A percentile compares a stretch with the other conserved stretches of the same genome.
phyloP scores from a whole-genome alignment of 2,113 vertebrate species.

The Oryzias melastigma region DNA sequence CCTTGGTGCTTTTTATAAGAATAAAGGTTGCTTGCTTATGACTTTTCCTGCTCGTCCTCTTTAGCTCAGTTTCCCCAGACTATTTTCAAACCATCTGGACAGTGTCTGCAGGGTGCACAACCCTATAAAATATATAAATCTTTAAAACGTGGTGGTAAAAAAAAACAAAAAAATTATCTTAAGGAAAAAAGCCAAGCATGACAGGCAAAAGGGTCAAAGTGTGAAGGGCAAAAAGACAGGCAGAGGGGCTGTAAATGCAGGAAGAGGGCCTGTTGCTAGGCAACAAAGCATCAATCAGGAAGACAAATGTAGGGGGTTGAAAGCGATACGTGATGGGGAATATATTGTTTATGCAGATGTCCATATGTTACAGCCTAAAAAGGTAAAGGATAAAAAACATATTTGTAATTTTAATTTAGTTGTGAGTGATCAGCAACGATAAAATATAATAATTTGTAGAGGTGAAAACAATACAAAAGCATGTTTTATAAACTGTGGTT shows the following conservation, averaged over 20 bases:
- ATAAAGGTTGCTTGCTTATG: too few species aligned
- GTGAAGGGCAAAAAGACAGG: conserved; percentile 32
- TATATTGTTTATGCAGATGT: conserved; percentile 9
- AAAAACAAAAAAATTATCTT: conserved; percentile 26
- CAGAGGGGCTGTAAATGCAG: conserved; percentile 23
- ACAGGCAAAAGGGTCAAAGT: conserved; percentile 28
- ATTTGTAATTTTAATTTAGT: too few species aligned
- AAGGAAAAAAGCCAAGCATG: conserved; percentile 8
- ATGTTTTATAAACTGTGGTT: too few species aligned
- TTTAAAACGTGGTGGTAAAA: conserved; percentile 1
- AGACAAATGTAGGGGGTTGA: conserved; percentile 16
- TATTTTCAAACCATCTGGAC: conserved; percentile 40
- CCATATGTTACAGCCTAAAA: background rate
- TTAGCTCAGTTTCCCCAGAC: conserved; percentile 6
- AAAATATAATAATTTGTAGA: too few species aligned
- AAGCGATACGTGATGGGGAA: conserved; percentile 25
- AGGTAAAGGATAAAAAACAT: too few species aligned
- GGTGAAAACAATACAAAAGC: too few species aligned
- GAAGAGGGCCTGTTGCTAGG: conserved; percentile 66
- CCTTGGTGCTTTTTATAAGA: too few species aligned
- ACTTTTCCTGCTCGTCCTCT: too few species aligned
- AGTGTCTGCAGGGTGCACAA: background rate
- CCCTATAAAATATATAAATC: background rate
- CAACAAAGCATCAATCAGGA: conserved; percentile 56
- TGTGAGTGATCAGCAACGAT: too few species aligned